Percentiles rank a stretch among this genome's conserved stretches.
phyloP scores from a whole-genome alignment of 1,140 invertebrate genomes.

The Cecropterus lyciades region DNA sequence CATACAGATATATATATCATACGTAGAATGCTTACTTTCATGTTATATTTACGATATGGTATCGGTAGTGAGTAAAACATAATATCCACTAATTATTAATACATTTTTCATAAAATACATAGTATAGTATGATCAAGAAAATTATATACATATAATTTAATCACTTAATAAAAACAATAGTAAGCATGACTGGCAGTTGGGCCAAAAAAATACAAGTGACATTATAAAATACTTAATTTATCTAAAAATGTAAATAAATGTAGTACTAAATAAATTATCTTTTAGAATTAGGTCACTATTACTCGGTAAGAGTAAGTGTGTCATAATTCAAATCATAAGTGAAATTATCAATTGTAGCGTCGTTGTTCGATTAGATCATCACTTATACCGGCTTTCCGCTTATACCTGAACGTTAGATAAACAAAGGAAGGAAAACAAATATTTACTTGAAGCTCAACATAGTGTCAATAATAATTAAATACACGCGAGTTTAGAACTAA shows the following conservation, averaged over 20 bases:
- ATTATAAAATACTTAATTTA: neutral
- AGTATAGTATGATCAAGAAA: too few relatives aligned
- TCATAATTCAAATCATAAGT: constrained; percentile 24
- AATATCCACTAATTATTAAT: too few relatives aligned
- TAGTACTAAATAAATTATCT: neutral
- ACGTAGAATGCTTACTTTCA: too few relatives aligned
- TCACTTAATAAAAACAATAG: too few relatives aligned
- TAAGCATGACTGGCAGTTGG: too few relatives aligned
- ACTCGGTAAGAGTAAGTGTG: constrained; percentile 33
- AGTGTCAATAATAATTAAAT: constrained; percentile 2
- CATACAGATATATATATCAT: too few relatives aligned
- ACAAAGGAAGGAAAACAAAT: constrained; percentile 25
- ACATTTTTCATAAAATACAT: too few relatives aligned
- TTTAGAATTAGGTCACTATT: constrained; percentile 38
- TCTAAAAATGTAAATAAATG: neutral
- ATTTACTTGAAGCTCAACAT: neutral
- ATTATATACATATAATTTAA: too few relatives aligned
- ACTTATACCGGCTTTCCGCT: constrained; percentile 12
- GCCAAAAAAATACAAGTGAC: too few relatives aligned
- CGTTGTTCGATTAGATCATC: constrained; percentile 37
- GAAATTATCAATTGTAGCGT: constrained; percentile 7
- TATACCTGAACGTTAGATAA: constrained; percentile 12
- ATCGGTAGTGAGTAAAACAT: too few relatives aligned
- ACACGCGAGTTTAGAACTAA: constrained; percentile 8
- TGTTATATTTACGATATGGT: too few relatives aligned